phyloP scores from a whole-genome alignment of 2,113 vertebrate species.

The Microcebus griseorufus region DNA sequence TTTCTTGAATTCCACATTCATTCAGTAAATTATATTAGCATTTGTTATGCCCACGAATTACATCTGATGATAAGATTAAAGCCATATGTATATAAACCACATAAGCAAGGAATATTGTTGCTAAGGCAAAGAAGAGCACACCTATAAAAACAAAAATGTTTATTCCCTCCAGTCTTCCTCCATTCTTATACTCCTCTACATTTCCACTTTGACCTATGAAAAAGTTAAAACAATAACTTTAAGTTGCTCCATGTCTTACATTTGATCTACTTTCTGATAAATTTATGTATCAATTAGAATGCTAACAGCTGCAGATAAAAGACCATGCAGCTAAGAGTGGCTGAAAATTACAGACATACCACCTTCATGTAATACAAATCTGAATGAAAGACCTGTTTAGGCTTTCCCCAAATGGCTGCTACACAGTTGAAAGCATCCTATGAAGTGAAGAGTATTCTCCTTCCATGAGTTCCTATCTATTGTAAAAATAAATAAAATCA shows the following conservation, averaged over 20 bases:
- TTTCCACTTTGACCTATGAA: background rate
- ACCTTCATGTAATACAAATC: background rate
- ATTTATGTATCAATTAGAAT: background rate
- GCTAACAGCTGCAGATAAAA: background rate
- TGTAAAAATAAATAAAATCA: background rate
- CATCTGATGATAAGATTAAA: constrained; percentile 73
- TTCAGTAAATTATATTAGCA: constrained; percentile 69
- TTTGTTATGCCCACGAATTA: background rate
- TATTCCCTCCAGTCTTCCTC: background rate
- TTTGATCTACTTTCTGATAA: background rate
- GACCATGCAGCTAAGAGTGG: background rate
- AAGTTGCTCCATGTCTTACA: background rate
- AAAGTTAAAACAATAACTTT: background rate
- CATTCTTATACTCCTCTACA: background rate
- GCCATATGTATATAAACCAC: constrained; percentile 41
- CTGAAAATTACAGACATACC: background rate
- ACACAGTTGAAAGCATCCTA: background rate
- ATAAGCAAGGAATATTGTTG: background rate
- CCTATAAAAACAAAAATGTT: background rate
- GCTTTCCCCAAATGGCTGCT: background rate
- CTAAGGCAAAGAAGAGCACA: background rate
- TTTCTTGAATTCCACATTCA: constrained; percentile 61
- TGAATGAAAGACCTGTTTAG: background rate
- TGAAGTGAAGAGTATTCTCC: background rate
- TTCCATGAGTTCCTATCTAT: background rate